Percentiles rank a stretch among this genome's conserved stretches.
These are phyloP conservation scores for Megastigmus dorsalis DNA, from an alignment of 2,888 invertebrate species.

Conservation along the genomic window DNA sequence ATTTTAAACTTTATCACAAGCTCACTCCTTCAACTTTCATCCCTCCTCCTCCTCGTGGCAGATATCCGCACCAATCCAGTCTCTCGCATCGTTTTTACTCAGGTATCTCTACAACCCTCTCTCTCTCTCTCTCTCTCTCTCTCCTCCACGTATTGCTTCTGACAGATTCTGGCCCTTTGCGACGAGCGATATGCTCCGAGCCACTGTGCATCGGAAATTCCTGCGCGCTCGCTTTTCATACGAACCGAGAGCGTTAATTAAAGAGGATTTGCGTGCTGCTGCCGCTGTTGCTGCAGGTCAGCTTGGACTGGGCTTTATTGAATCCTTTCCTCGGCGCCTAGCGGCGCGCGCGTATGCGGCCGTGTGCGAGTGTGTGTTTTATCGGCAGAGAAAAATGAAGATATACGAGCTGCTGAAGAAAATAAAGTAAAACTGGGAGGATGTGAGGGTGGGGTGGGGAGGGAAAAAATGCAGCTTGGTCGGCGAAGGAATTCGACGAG, in stretches of 20 bases:
- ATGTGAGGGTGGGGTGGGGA: no score
- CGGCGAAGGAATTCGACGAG: not conserved
- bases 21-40: no score
- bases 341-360: no score
- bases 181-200: not conserved
- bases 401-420: not conserved
- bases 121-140: not conserved
- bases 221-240: conserved; percentile 29
- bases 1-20: no score
- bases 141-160: not conserved
- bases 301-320: not conserved
- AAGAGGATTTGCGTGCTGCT: conserved; percentile 31
- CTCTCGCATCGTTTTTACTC: no score
- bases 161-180: not conserved
- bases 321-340: not conserved
- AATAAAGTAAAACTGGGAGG: not conserved
- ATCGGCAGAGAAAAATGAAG: conserved; percentile 22
- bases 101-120: not conserved
- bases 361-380: no score
- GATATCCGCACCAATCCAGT: no score
- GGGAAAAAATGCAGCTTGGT: not conserved
- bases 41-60: no score
- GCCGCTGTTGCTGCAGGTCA: no score
- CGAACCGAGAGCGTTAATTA: conserved; percentile 43
- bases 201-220: conserved; percentile 50